These are phyloP conservation scores for Nipponia nippon DNA, from an alignment of 2,113 vertebrate species.

Conservation along the genomic window DNA sequence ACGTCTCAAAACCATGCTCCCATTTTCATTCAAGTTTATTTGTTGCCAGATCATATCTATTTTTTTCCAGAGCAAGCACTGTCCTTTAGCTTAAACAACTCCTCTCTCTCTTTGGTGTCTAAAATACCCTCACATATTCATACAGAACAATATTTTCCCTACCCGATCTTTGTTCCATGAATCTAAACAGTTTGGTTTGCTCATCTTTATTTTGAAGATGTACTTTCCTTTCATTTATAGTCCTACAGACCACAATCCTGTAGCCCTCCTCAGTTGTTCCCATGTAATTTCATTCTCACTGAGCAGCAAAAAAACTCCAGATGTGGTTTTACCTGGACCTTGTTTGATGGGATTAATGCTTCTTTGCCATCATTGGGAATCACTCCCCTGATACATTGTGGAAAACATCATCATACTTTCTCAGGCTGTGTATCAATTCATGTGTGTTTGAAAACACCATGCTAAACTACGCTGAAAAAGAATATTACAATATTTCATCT, in stretches of 20 bases:
- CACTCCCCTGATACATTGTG: accelerated
- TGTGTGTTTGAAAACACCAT: neutral
- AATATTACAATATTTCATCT: neutral
- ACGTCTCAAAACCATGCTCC: neutral
- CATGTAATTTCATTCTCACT: neutral
- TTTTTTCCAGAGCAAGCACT: neutral
- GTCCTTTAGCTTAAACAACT: neutral
- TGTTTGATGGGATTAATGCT: neutral
- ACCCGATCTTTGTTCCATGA: neutral
- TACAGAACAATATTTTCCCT: neutral
- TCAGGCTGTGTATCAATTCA: neutral
- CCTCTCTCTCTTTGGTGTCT: neutral
- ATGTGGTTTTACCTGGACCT: neutral
- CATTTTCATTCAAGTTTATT: neutral
- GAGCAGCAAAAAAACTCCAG: neutral
- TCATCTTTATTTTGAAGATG: neutral
- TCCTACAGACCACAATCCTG: neutral
- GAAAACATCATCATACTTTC: neutral
- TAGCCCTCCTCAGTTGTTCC: neutral
- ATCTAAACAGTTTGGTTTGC: neutral
- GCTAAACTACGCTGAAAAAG: neutral
- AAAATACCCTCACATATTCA: neutral
- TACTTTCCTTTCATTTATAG: neutral
- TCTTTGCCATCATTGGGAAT: neutral
- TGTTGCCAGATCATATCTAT: neutral